Base-by-base conservation (phyloP, 2,113 vertebrate species). In the Nothocercus julius region DNA sequence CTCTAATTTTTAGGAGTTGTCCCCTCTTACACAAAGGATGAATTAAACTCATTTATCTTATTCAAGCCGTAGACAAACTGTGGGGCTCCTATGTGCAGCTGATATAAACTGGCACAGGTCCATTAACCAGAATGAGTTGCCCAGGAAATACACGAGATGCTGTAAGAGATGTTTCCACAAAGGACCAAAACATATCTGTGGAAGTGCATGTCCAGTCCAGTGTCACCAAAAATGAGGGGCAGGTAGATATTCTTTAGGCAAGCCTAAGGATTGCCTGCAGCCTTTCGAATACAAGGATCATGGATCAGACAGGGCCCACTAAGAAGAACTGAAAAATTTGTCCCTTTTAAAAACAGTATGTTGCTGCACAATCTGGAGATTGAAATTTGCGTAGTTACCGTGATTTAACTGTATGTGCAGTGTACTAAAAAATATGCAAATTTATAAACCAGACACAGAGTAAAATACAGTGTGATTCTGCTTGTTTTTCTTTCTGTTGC, bases 41-140 rank as follows among this genome's bases (percentile, higher is more conserved):
- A 94, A 97, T 95, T 92, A 91, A 92, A 75, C 64, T 89, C 89
- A 89, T 96, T 95, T 93, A 62, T 94, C 87, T 81, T 75, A 82
- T 7, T 93, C 94, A 95, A 84, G 44, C 32, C 61, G 6, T 9
- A 92, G 83, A 90, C 74, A 92, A 68, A 44, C 5, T 2, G 22
- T 66, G 84, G 47, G 36, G 74, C 74, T 90, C 69, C n/a, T 5
- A 21, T n/a, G 62, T 32, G 81, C 68, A 44, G 76, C 58, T 67
- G 67, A 45, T 44, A 74, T 17, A 91, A 51, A 1, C 67, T 75
- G 93, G 82, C 64, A 67, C 51, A 32, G 85, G 73, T 81, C 18
- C 84, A n/a, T 0, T 16, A 86, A 16, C 45, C 7, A 11, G 62
- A 61, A 40, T 0, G 13, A 59, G 47, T 20, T 75, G 83, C 62